Conservation (phyloP, 1,140 invertebrate genomes). For the Cepaea nemoralis region DNA sequence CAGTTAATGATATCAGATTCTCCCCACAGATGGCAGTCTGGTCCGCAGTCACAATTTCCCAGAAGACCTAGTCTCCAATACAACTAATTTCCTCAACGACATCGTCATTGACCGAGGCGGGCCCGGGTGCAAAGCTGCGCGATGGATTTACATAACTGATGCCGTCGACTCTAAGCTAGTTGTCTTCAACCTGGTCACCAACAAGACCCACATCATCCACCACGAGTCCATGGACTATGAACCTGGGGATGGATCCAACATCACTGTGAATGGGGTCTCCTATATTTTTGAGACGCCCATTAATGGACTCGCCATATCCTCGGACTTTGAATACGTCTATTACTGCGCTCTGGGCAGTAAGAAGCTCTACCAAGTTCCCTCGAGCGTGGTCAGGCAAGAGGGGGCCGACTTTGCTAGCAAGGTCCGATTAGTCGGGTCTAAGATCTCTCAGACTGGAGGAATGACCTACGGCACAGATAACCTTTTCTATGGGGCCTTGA, state of each 20-base stretch:
- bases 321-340: constrained; percentile 17
- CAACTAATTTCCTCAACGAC: constrained; percentile 31
- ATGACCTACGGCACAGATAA: constrained; percentile 15
- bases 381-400: neutral
- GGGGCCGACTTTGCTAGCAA: neutral
- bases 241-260: neutral
- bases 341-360: constrained; percentile 32
- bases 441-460: constrained; percentile 25
- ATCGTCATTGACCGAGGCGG: constrained; percentile 28
- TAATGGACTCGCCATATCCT: constrained; percentile 30
- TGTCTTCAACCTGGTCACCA: constrained; percentile 10
- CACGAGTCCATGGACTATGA: neutral
- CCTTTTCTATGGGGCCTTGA: constrained; percentile 14
- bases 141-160: constrained; percentile 29
- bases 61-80: constrained; percentile 1
- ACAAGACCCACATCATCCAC: neutral
- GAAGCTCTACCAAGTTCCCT: constrained; percentile 5
- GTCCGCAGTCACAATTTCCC: constrained; percentile 18
- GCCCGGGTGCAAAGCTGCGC: neutral
- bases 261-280: neutral
- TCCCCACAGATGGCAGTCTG: too few relatives aligned
- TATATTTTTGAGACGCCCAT: neutral
- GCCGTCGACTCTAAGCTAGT: constrained; percentile 18
- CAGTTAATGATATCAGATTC: too few relatives aligned
- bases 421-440: neutral